Evolutionary conservation across 2,888 invertebrate species (phyloP).

Genomic region (Dioctria rufipes): DNA sequence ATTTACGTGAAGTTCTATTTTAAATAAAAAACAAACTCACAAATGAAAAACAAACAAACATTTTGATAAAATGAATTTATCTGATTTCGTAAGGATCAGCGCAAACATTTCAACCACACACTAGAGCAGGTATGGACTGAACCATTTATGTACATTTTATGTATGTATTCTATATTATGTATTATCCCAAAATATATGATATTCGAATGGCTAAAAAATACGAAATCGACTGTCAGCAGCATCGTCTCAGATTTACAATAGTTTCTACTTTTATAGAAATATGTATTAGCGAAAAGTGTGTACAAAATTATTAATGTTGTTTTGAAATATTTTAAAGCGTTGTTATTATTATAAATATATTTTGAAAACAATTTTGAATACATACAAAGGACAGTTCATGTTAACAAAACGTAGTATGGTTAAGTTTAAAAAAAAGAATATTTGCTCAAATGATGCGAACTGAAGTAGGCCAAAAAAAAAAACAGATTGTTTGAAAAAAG

Average conservation of each 20-base stretch:
- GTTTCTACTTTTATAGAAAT: background rate
- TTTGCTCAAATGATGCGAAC: background rate
- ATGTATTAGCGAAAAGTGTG: conserved; percentile 42
- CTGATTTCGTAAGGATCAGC: no score
- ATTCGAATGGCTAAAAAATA: no score
- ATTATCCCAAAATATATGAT: no score
- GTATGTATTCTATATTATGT: no score
- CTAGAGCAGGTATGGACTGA: no score
- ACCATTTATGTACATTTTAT: no score
- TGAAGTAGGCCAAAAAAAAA: background rate
- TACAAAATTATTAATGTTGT: conserved; percentile 45
- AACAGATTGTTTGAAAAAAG: background rate
- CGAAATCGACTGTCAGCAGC: no score
- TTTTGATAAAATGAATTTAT: no score
- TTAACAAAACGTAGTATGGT: conserved; percentile 29
- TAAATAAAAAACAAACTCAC: no score
- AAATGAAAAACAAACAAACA: no score
- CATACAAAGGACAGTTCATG: conserved; percentile 13
- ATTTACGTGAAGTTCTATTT: no score
- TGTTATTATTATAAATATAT: background rate
- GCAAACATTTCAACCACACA: no score
- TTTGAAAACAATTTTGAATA: conserved; percentile 5
- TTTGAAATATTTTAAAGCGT: conserved; percentile 10
- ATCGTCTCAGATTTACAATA: background rate
- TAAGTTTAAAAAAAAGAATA: background rate